These are phyloP conservation scores for Hypomecis atomaria DNA, from an alignment of 2,888 invertebrate species.

Conservation along the genomic window DNA sequence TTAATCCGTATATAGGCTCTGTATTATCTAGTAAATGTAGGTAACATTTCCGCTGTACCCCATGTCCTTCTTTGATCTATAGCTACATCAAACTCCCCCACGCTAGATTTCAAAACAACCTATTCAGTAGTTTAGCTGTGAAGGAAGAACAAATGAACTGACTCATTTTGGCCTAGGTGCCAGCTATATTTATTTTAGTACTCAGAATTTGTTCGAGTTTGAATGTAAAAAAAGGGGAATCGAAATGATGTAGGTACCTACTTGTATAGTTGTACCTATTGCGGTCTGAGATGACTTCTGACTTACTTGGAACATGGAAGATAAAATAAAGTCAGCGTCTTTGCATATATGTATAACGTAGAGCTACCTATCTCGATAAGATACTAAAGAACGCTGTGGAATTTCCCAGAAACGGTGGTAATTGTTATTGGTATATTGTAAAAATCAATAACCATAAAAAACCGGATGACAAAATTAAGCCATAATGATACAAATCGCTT, in stretches of 20 bases:
- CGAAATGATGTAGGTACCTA: not conserved
- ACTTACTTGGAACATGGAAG: slow-evolving; percentile 2
- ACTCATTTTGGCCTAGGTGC: slow-evolving; percentile 7
- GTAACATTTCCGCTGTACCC: slow-evolving; percentile 4
- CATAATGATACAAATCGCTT: slow-evolving; percentile 31
- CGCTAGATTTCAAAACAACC: slow-evolving; percentile 4
- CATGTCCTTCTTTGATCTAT: slow-evolving; percentile 1
- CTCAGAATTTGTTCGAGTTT: slow-evolving; percentile 6
- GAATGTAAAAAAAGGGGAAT: not conserved
- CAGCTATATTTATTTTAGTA: not conserved
- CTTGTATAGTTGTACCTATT: not conserved
- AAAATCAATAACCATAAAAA: slow-evolving; percentile 27
- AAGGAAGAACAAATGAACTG: slow-evolving; percentile 16
- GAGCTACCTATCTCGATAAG: not conserved
- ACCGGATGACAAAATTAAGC: slow-evolving; percentile 26
- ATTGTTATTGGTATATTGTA: slow-evolving; percentile 11
- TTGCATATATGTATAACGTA: not conserved
- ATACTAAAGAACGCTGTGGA: slow-evolving; percentile 9
- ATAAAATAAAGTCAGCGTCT: slow-evolving; percentile 3
- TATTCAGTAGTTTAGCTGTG: slow-evolving; percentile 6
- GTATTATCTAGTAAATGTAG: not conserved
- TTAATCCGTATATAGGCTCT: not conserved
- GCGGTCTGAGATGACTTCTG: slow-evolving; percentile 10
- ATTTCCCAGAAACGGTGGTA: slow-evolving; percentile 15
- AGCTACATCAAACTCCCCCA: not conserved